Evolutionary conservation across 2,797 vertebrate species (phyloP).

Genomic region (Alfaro cultratus): DNA sequence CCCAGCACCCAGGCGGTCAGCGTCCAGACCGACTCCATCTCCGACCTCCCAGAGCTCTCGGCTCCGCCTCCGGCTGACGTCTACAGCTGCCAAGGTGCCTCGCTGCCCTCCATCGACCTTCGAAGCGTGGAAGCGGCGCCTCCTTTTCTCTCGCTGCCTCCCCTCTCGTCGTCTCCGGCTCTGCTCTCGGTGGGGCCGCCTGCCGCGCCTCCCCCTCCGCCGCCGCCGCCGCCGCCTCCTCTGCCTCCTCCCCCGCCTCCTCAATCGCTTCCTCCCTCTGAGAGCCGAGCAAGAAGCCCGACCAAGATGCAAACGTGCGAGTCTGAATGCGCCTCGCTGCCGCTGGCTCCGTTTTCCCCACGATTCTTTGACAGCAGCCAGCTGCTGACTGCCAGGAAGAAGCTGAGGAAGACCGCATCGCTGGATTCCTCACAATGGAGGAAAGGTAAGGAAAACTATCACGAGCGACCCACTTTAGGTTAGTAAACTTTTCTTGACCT

Average conservation of each 20-base stretch:
- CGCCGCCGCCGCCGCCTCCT: conserved; percentile 71
- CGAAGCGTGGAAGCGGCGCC: conserved; percentile 31
- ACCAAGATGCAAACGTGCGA: conserved; percentile 60
- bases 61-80: conserved; percentile 36
- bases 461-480: background rate
- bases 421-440: conserved; percentile 90
- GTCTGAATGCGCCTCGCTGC: conserved; percentile 76
- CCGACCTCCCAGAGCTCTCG: conserved; percentile 66
- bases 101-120: conserved; percentile 73
- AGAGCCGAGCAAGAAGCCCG: conserved; percentile 64
- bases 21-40: conserved; percentile 79
- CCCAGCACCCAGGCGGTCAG: conserved; percentile 80
- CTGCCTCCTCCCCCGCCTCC: conserved; percentile 78
- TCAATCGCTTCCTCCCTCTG: conserved; percentile 78
- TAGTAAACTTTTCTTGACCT: background rate
- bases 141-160: conserved; percentile 72
- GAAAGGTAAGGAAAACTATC: conserved; percentile 81
- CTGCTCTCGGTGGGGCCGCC: conserved; percentile 44
- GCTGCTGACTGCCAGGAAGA: conserved; percentile 92
- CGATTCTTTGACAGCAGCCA: conserved; percentile 96
- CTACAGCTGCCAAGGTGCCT: conserved; percentile 77
- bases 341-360: conserved; percentile 82
- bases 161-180: conserved; percentile 42
- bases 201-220: conserved; percentile 71
- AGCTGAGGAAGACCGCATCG: conserved; percentile 91